Conservation (phyloP, 1,140 invertebrate species). For the Drosophila watanabei region DNA sequence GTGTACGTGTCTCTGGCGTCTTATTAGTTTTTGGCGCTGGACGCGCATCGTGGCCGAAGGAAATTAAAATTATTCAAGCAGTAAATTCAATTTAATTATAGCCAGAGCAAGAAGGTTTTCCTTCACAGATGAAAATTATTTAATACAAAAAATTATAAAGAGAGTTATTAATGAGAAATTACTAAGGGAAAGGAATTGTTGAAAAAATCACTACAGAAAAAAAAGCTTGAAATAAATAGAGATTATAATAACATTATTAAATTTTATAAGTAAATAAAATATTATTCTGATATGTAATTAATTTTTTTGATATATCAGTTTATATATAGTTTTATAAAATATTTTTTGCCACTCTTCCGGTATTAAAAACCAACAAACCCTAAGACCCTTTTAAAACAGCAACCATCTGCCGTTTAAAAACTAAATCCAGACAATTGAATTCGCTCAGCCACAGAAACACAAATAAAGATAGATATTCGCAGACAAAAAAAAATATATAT, state of each 20-base stretch:
- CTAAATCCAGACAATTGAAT: constrained; percentile 74
- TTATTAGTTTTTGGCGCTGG: constrained; percentile 53
- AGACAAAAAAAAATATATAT: constrained; percentile 19
- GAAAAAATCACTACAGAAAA: not conserved
- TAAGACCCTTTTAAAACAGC: not conserved
- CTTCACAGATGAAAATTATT: too few relatives aligned
- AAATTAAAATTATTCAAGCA: constrained; percentile 79
- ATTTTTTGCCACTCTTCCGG: not conserved
- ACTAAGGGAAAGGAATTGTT: too few relatives aligned
- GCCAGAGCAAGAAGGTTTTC: constrained; percentile 32
- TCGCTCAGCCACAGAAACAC: constrained; percentile 29
- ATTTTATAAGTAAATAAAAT: not conserved
- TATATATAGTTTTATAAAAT: not conserved
- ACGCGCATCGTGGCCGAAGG: constrained; percentile 62
- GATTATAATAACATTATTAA: too few relatives aligned
- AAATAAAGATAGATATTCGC: constrained; percentile 26
- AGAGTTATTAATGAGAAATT: not conserved
- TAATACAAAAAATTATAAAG: not conserved
- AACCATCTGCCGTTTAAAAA: constrained; percentile 29
- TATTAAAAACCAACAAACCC: constrained; percentile 1
- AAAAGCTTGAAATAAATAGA: not conserved
- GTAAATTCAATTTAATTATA: constrained; percentile 70
- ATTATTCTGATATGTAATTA: not conserved
- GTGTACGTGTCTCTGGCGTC: constrained; percentile 49
- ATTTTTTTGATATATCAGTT: not conserved